Conservation (phyloP, 2,888 invertebrate genomes). For the Oscheius sp. region DNA sequence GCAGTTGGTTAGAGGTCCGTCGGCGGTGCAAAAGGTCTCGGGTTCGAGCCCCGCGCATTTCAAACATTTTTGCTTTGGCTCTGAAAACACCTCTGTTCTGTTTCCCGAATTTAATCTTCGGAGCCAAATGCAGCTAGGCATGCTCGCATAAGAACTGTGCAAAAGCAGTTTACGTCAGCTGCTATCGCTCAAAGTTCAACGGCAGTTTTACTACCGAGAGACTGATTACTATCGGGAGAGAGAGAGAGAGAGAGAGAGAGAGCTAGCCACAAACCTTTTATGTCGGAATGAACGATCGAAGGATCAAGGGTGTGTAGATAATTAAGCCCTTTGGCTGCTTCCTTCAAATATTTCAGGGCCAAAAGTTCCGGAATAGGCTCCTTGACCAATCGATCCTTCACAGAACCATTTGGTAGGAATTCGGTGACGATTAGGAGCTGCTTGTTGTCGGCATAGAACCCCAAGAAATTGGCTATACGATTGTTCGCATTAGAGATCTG, state of each 20-base stretch:
- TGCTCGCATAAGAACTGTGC: background rate
- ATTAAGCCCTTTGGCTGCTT: constrained; percentile 55
- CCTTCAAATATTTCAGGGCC: constrained; percentile 55
- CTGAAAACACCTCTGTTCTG: no score
- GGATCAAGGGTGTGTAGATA: constrained; percentile 55
- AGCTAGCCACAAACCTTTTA: constrained; percentile 45
- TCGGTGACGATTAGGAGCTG: constrained; percentile 56
- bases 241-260: no score
- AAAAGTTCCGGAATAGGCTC: constrained; percentile 49
- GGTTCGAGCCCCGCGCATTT: no score
- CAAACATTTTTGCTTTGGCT: no score
- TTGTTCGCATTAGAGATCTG: constrained; percentile 48
- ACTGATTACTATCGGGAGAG: no score
- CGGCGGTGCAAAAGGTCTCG: no score
- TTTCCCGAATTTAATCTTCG: no score
- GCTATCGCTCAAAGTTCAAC: constrained; percentile 11
- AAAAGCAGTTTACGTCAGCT: constrained; percentile 8
- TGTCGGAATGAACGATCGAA: constrained; percentile 58
- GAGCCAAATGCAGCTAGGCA: no score
- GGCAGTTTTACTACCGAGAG: constrained; percentile 19
- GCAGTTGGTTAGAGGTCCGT: no score
- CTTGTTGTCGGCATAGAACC: constrained; percentile 51
- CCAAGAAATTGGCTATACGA: constrained; percentile 57
- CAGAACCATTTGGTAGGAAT: constrained; percentile 53
- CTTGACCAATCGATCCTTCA: constrained; percentile 51